Conservation (phyloP, 1,140 invertebrate species). For the Hyphantria cunea region DNA sequence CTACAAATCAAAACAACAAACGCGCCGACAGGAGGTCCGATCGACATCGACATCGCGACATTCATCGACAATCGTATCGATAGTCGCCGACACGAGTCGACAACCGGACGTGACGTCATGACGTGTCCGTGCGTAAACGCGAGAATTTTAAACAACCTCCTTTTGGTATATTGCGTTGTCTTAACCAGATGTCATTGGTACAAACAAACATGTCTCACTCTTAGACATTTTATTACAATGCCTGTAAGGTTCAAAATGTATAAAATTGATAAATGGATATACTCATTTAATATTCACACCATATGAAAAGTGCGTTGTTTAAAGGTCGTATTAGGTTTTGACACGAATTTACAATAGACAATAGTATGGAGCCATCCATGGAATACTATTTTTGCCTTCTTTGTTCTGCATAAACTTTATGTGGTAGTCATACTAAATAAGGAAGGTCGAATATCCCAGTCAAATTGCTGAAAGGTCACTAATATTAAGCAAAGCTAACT, state of each 20-base stretch:
- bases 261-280: conserved; percentile 23
- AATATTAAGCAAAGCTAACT: no score
- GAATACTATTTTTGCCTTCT: conserved; percentile 36
- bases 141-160: conserved; percentile 78
- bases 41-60: conserved; percentile 63
- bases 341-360: conserved; percentile 53
- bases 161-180: conserved; percentile 67
- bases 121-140: conserved; percentile 67
- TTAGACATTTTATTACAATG: conserved; percentile 23
- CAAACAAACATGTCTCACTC: conserved; percentile 50
- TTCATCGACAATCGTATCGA: conserved; percentile 64
- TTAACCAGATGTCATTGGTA: conserved; percentile 67
- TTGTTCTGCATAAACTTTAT: conserved; percentile 8
- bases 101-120: conserved; percentile 73
- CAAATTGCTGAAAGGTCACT: background rate
- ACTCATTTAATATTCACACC: conserved; percentile 67
- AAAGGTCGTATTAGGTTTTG: conserved; percentile 61
- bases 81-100: conserved; percentile 49
- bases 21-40: conserved; percentile 71
- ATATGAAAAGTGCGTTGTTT: conserved; percentile 58
- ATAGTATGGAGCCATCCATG: conserved; percentile 37
- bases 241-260: conserved; percentile 19
- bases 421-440: conserved; percentile 8
- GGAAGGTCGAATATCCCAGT: conserved; percentile 4
- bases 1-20: conserved; percentile 75